Conservation (phyloP, 2,113 vertebrate species). For the Myotis yumanensis region DNA sequence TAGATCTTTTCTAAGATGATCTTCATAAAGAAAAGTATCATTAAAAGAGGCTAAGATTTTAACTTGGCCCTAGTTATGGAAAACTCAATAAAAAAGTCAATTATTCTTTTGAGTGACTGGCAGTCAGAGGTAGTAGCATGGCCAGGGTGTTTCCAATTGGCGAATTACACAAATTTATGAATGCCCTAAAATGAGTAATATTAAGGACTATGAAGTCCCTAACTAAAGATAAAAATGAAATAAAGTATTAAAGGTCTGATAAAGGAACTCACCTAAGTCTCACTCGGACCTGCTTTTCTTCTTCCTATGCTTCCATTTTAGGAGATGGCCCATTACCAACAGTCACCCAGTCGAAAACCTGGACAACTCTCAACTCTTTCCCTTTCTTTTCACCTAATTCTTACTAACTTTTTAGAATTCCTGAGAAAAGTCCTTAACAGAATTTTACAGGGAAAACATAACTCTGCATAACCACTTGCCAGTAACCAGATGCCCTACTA, state of each 20-base stretch:
- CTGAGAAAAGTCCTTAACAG: background rate
- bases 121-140: background rate
- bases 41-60: slow-evolving; percentile 35
- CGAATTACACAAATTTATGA: background rate
- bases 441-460: background rate
- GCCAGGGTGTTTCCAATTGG: background rate
- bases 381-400: background rate
- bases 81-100: background rate
- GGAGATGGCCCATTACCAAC: background rate
- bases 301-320: background rate
- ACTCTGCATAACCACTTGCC: background rate
- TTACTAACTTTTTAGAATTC: background rate
- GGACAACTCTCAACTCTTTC: background rate
- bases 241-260: background rate
- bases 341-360: background rate
- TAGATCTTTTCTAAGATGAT: background rate
- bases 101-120: background rate
- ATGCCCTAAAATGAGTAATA: background rate
- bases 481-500: background rate
- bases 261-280: background rate
- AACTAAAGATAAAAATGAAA: background rate
- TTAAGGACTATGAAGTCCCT: background rate
- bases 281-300: background rate
- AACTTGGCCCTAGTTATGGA: background rate
- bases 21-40: background rate